Evolutionary conservation across 2,797 vertebrate genomes (phyloP).

Genomic region (Alca torda): DNA sequence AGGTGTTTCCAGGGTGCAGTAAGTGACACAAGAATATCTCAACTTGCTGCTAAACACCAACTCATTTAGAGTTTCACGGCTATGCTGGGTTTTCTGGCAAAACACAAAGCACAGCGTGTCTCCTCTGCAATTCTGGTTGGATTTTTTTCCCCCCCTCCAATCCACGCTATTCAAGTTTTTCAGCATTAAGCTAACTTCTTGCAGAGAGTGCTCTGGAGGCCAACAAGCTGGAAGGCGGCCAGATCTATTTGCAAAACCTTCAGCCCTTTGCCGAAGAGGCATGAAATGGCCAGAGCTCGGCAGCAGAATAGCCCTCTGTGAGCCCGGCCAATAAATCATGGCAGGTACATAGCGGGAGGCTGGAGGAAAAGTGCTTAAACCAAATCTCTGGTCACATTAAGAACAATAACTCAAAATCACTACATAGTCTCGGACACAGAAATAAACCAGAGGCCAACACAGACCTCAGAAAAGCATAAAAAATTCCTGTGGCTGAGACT

Average conservation of each 20-base stretch:
- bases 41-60: background rate
- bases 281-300: background rate
- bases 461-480: background rate
- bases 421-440: background rate
- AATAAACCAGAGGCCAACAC: background rate
- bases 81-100: background rate
- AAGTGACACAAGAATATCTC: background rate
- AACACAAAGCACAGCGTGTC: background rate
- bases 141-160: background rate
- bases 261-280: background rate
- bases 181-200: background rate
- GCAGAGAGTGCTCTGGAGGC: background rate
- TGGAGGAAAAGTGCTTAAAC: background rate
- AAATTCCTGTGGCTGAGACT: background rate
- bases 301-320: background rate
- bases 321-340: background rate
- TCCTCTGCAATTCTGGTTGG: background rate
- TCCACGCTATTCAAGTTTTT: background rate
- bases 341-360: background rate
- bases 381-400: background rate
- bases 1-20: background rate
- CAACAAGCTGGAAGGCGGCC: background rate
- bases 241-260: background rate
- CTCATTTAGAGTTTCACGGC: background rate
- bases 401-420: background rate